Percentiles rank a stretch among this genome's conserved stretches.
phyloP scores from a whole-genome alignment of 2,888 invertebrate species.

The Acronicta psi region DNA sequence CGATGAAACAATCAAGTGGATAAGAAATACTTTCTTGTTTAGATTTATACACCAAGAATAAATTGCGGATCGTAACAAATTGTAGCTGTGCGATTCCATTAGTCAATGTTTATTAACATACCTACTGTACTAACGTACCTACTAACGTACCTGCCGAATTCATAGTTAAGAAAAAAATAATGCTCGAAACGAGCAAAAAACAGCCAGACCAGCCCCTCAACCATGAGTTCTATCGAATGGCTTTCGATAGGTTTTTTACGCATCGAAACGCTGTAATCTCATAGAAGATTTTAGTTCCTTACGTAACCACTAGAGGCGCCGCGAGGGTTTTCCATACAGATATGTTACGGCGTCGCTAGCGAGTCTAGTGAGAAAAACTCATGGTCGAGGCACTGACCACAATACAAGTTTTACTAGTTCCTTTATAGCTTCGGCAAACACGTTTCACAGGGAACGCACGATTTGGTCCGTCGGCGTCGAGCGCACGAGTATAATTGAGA shows the following conservation, averaged over 20 bases:
- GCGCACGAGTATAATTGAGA: constrained; percentile 65
- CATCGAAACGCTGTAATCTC: no score
- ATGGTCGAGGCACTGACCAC: no score
- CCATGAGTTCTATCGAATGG: no score
- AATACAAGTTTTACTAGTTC: constrained; percentile 80
- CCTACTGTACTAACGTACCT: no score
- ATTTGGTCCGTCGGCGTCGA: constrained; percentile 71
- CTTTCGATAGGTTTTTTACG: no score
- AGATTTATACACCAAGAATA: constrained; percentile 6
- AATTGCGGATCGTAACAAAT: constrained; percentile 10
- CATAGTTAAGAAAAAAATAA: constrained; percentile 55
- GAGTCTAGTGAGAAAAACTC: no score
- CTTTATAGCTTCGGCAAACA: constrained; percentile 79
- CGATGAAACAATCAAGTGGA: constrained; percentile 15
- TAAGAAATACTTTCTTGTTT: constrained; percentile 18
- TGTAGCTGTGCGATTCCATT: constrained; percentile 25
- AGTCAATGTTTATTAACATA: constrained; percentile 56
- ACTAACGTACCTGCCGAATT: constrained; percentile 46
- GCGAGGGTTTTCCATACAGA: no score
- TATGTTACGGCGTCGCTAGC: no score
- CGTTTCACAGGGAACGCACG: constrained; percentile 79
- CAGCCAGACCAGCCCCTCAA: no score
- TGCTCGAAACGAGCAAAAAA: constrained; percentile 65
- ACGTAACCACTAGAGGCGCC: no score
- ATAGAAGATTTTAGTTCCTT: no score